Base-by-base conservation (phyloP, 2,888 invertebrate genomes). In the Orthosia gothica region DNA sequence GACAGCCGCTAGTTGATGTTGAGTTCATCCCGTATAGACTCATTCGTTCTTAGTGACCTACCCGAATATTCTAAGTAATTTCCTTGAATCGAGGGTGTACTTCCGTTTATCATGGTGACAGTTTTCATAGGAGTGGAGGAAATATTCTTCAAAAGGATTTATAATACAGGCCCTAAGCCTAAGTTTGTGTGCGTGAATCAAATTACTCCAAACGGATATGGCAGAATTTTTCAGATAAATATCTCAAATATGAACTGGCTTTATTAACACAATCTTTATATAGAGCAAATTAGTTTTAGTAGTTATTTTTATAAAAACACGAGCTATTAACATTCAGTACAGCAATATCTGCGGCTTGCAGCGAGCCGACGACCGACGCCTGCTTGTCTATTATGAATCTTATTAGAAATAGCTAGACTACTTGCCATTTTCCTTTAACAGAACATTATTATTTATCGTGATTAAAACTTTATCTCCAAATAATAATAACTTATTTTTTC, bases 131-230 rank as follows among this genome's bases (percentile, higher is more conserved):
- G 13, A 55, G 20, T 55, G 15, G 7, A 55, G 5, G 2, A 5
- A 23, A 23, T 15, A 23, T 55, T 5, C 55, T 54, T 20, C 13
- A 54, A 20, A 15, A 15, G 15, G 23, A 55, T 0, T 55, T 23
- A 0, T 0, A 55, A 55, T 13, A 55, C 9, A 55, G 23, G 15
- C 20, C 18, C 18, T 4, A 32, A 40, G 40, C 40, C 9, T 40
- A 40, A 9, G 61, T 88, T 88, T 82, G 91, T 91, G 90, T 93
- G 93, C 82, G 92, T 91, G 91, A 89, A 92, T 93, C 93, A 91
- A 93, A 94, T 94, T 94, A 94, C 90, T 95, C 91, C 92, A 95
- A 40, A 94, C 95, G 95, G 96, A 96, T 95, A 95, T 96, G 95
- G 95, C 95, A 93, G 95, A 95, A 95, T 94, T 93, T 86, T 90